Evolutionary conservation across 2,888 invertebrate genomes (phyloP).

Genomic region (Cylloceria caligata): DNA sequence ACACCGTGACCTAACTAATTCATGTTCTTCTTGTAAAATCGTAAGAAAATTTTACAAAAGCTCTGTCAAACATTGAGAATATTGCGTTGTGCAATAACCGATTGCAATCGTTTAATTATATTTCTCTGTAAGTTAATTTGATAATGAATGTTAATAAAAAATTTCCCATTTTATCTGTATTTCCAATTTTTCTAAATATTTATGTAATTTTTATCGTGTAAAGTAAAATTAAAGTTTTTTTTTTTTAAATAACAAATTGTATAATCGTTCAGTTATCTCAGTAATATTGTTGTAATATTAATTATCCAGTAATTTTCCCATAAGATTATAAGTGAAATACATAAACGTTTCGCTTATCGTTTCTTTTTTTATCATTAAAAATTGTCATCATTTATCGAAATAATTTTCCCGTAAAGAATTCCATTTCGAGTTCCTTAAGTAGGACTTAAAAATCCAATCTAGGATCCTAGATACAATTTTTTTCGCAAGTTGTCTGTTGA

Average conservation of each 20-base stretch:
- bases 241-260: not conserved
- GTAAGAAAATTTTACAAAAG: not conserved
- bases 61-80: not conserved
- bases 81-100: not conserved
- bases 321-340: too few species aligned
- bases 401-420: too few species aligned
- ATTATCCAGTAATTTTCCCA: too few species aligned
- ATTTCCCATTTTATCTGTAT: not conserved
- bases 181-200: not conserved
- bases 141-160: too few species aligned
- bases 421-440: too few species aligned
- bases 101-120: not conserved
- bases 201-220: not conserved
- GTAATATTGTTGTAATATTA: constrained; percentile 3
- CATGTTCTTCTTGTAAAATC: not conserved
- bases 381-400: too few species aligned
- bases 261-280: not conserved
- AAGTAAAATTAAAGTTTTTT: not conserved
- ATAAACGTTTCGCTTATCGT: too few species aligned
- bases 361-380: too few species aligned
- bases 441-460: not conserved
- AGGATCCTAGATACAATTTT: not conserved
- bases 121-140: not conserved
- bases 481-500: not conserved
- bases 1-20: constrained; percentile 18